Evolutionary conservation across 2,113 vertebrate species (phyloP).

Genomic region (Hystrix brachyura): DNA sequence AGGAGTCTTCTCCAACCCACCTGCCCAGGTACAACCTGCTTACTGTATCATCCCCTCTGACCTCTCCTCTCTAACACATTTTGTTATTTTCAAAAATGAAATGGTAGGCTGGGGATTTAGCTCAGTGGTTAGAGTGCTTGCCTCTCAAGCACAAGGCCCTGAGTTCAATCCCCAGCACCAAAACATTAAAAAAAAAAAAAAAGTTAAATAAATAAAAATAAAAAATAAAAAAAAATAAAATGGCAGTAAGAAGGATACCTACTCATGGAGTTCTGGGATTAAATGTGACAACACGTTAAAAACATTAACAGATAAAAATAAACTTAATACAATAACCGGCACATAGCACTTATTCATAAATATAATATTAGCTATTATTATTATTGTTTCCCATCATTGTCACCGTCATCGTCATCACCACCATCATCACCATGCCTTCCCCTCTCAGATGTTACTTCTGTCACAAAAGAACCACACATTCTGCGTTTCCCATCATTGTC

Average conservation of each 20-base stretch:
- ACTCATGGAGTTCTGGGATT: neutral
- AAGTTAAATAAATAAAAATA: no score
- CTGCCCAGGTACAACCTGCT: neutral
- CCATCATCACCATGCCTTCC: neutral
- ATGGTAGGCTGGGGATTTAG: no score
- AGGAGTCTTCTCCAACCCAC: neutral
- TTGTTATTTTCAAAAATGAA: conserved; percentile 27
- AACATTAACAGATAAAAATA: neutral
- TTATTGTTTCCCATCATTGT: neutral
- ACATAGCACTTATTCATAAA: neutral
- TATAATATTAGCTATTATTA: neutral
- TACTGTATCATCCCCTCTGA: neutral
- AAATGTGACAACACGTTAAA: neutral
- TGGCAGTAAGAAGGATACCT: neutral
- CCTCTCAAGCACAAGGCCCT: no score
- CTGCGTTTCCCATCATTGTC: neutral
- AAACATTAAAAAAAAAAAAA: no score
- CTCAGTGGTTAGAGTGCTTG: no score
- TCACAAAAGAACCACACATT: neutral
- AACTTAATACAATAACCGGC: neutral
- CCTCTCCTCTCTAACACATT: neutral
- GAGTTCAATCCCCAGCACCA: no score
- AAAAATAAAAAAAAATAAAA: neutral
- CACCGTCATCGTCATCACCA: neutral
- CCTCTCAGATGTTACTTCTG: no score